Conservation (phyloP, 2,797 vertebrate genomes). For the Iguana delicatissima region DNA sequence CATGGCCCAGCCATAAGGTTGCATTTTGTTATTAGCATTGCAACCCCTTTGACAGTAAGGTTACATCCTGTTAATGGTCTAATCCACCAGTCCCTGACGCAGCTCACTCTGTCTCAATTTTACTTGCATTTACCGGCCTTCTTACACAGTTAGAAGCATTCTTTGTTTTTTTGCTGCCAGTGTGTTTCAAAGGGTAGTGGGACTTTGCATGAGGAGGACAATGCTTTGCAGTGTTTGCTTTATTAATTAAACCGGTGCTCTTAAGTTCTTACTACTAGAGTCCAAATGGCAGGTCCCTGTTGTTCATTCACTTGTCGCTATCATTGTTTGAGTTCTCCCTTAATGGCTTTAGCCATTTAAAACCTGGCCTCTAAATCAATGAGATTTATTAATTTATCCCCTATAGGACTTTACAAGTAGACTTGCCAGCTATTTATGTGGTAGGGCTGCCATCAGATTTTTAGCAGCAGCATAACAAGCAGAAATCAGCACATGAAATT, state of each 20-base stretch:
- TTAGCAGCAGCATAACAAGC: not conserved
- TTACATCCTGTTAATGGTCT: not conserved
- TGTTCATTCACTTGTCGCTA: not conserved
- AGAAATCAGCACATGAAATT: not conserved
- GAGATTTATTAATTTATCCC: not conserved
- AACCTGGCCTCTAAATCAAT: constrained; percentile 10
- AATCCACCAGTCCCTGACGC: not conserved
- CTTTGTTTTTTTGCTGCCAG: not conserved
- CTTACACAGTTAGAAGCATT: not conserved
- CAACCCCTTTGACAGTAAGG: not conserved
- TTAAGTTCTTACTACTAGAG: not conserved
- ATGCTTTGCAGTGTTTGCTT: not conserved
- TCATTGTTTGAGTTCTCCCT: not conserved
- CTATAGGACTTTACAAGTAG: not conserved
- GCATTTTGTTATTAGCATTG: not conserved
- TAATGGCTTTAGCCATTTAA: not conserved
- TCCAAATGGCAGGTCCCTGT: not conserved
- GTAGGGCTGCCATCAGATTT: not conserved
- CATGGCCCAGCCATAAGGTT: not conserved
- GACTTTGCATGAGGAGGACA: too few relatives aligned
- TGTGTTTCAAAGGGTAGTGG: not conserved
- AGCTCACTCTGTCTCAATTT: not conserved
- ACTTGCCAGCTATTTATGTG: not conserved
- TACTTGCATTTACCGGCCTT: not conserved
- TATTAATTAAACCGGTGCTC: not conserved